phyloP scores from a whole-genome alignment of 2,888 invertebrate genomes.

The Thelaira solivaga region DNA sequence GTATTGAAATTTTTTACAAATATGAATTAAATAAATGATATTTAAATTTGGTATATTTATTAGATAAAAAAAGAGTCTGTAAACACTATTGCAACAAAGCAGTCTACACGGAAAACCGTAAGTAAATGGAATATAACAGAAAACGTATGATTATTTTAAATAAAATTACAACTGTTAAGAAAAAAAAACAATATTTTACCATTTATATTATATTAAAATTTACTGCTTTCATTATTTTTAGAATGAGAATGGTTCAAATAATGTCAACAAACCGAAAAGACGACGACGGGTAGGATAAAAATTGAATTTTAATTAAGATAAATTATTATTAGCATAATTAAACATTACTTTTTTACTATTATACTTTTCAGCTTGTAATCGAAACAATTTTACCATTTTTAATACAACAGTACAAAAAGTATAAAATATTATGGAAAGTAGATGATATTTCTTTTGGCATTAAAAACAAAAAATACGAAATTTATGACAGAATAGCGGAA shows the following conservation, averaged over 20 bases:
- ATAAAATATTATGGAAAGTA: conserved; percentile 44
- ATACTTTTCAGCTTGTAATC: conserved; percentile 19
- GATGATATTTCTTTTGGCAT: conserved; percentile 44
- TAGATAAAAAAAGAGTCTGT: neutral
- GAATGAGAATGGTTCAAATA: neutral
- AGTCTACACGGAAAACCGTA: too few relatives aligned
- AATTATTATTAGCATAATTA: neutral
- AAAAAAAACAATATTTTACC: too few relatives aligned
- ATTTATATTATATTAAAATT: too few relatives aligned
- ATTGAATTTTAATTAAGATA: too few relatives aligned
- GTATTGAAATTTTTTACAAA: neutral
- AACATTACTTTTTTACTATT: neutral
- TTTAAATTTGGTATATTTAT: too few relatives aligned
- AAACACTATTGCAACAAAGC: too few relatives aligned
- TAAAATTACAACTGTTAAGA: too few relatives aligned
- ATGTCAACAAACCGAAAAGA: conserved; percentile 5
- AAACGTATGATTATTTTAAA: too few relatives aligned
- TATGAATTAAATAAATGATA: neutral
- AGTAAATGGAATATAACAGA: too few relatives aligned
- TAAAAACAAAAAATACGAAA: conserved; percentile 41
- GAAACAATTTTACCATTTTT: conserved; percentile 26
- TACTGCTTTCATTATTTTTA: conserved; percentile 6
- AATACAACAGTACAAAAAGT: conserved; percentile 45
- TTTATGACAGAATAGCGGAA: conserved; percentile 28
- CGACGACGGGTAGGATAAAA: conserved; percentile 14